Percentiles rank a stretch among this genome's conserved stretches.
phyloP scores from a whole-genome alignment of 2,797 vertebrate species.

The Zenarchopterus dispar region DNA sequence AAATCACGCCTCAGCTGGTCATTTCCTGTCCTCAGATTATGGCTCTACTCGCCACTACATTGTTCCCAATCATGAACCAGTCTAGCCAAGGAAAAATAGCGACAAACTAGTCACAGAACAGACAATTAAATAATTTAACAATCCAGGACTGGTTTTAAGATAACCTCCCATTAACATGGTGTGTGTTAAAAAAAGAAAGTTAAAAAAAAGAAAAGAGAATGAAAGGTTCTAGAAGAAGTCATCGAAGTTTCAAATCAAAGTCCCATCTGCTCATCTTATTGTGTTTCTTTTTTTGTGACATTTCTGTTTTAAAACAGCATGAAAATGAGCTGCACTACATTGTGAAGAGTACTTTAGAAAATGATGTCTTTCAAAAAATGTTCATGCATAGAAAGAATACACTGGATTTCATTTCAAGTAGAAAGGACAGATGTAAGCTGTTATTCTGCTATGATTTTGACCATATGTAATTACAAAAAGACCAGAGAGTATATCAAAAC shows the following conservation, averaged over 20 bases:
- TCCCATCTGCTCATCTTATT: conserved; percentile 8
- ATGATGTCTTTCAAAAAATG: background rate
- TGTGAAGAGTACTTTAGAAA: background rate
- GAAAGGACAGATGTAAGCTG: background rate
- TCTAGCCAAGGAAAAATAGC: conserved; percentile 16
- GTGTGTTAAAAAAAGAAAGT: background rate
- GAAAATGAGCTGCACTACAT: conserved; percentile 9
- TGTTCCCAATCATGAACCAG: conserved; percentile 34
- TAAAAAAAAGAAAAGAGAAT: background rate
- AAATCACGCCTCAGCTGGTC: conserved; percentile 62
- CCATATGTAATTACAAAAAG: conserved; percentile 1
- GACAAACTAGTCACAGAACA: background rate
- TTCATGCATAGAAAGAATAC: background rate
- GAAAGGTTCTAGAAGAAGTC: background rate
- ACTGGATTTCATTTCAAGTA: background rate
- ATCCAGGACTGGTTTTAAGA: conserved; percentile 13
- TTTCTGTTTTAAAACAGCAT: conserved; percentile 21
- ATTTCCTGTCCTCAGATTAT: conserved; percentile 56
- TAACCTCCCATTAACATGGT: conserved; percentile 6
- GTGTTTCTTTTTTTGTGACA: conserved; percentile 3
- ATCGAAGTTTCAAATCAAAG: conserved; percentile 28
- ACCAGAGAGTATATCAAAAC: background rate
- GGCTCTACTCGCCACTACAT: conserved; percentile 22
- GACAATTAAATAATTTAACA: conserved; percentile 3
- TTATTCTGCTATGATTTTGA: background rate